Evolutionary conservation across 2,888 invertebrate species (phyloP), one percentile per base, ranked within the genome.

Genomic region (Chelonus formosanus): DNA sequence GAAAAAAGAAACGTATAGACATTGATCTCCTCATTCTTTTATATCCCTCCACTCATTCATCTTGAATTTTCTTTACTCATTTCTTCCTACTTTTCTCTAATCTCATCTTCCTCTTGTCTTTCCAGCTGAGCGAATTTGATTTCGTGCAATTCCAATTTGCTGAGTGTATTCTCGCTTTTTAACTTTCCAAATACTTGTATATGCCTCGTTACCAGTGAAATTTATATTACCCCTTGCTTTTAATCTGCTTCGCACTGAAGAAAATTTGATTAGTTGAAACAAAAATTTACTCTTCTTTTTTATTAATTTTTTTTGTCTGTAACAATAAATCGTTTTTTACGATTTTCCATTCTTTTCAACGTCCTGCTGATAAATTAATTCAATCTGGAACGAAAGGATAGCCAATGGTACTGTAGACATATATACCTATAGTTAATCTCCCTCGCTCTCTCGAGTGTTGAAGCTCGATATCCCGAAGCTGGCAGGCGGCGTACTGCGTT

Each of bases 131-230:
- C 34, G 59, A 59, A 65, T 65, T 65, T 52, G 64, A 64, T 58
- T 63, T 57, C 52, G 52, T 50, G 52, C 53, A 50, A 64, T 64
- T 56, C 43, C 58, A 52, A 64, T 52, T 58, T 57, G 64, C 53
- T 52, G 64, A 64, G 57, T 48, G 45, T 34, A 59, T 65, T 59
- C 59, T 43, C 52, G 20, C 43, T 64, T 20, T 40, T 52, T 31
- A 36, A 7, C 55, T 31, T 54, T 65, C 34, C 52, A 45, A 54
- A 58, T 53, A 52, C 57, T 44, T 50, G 63, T 48, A 50, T 50
- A 64, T 53, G 59, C 59, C 53, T 65, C 65, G 65, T 65, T 65
- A 65, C 35, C 53, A n/a, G 36, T 34, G 36, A 53, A 59, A 65
- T 65, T 65, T 65, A 65, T 59, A 65, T 59, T 59, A 45, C 59